Evolutionary conservation across 2,797 vertebrate genomes (phyloP), one percentile per base, ranked within the genome.

Genomic region (Otus scops): DNA sequence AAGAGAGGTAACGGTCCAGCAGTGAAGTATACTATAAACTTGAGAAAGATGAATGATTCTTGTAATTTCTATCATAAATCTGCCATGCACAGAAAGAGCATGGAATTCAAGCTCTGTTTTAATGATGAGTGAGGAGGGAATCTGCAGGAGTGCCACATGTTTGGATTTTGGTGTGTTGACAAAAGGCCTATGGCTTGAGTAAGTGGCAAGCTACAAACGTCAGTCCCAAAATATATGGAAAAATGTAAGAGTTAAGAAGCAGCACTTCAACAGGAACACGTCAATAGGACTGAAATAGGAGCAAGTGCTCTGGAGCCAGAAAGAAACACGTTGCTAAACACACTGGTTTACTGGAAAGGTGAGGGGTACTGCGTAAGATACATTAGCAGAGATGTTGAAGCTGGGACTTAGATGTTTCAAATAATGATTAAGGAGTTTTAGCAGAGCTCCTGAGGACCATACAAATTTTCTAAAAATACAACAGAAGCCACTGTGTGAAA

Each of bases 41-140:
- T 82, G 67, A 59, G 77, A 85, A 95, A 95, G 90, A 96, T 81
- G 92, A 92, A 94, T 94, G 94, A 89, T 91, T 93, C 84, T 67
- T 79, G 92, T 96, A 89, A 97, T 92, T 93, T 88, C 77, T 71
- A 3, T 76, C 74, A 77, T 93, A 95, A 95, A 97, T 93, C 90
- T 87, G 82, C 77, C 74, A 82, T 13, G n/a, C 85, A 38, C 51
- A 61, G 82, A 65, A 78, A 61, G 39, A 48, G 39, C 34, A 61
- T 59, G 60, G 50, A 90, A 93, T 85, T 92, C 78, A 70, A 74
- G 38, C n/a, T 67, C 57, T 39, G 43, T 45, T 86, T 86, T 91
- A 89, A 60, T 51, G 85, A 91, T 65, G 85, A 48, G 64, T 11
- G 0, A 60, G 73, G 73, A 77, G 71, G 30, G 82, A 89, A 56